Base-by-base conservation (phyloP, 2,113 vertebrate species). In the Hyperopisus bebe region DNA sequence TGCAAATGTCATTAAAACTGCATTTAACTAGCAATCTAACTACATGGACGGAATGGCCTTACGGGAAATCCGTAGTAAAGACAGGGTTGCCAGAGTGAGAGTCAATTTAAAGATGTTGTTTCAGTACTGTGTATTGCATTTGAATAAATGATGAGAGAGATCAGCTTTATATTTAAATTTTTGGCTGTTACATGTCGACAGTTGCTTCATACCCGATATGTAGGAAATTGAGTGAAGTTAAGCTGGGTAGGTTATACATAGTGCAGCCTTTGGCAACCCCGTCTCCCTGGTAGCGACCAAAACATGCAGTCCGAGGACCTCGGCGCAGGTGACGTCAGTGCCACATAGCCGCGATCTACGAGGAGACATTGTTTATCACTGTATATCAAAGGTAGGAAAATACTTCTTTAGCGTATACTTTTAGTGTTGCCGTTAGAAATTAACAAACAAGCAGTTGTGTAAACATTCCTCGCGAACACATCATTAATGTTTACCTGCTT, bases 271-370 rank as follows among this genome's bases (percentile, higher is more conserved):
- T 82, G 77, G 82, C 82, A 84, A 84, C 82, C 82, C 21, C 19
- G 42, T 90, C 87, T 27, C 90, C 90, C 35, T 90, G 44, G 90
- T 44, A 90, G 87, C 90, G 86, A 58, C 47, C 53, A 47, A 84
- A 90, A 88, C 89, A 90, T 66, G 31, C 31, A 53, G 55, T 35
- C 58, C 3, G 51, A 47, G 42, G 86, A 82, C 15, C 21, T 77
- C 27, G 87, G 44, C 15, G 44, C 19, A 15, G 35, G 74, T 80
- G 74, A 84, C 83, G 53, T 53, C 44, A 50, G 58, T 42, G 85
- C 46, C 31, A 74, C 46, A 87, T 90, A 70, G 11, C 46, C 24
- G 6, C 44, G 19, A 47, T 44, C 44, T 47, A 31, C 62, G 62
- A 27, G 44, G 82, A 39, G 39, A 11, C 77, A 82, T 42, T 44